A percentile compares a stretch with the other conserved stretches of the same genome.
These are phyloP conservation scores for Brachionus manjavacas DNA, from an alignment of 1,140 invertebrate species.

Conservation along the genomic window DNA sequence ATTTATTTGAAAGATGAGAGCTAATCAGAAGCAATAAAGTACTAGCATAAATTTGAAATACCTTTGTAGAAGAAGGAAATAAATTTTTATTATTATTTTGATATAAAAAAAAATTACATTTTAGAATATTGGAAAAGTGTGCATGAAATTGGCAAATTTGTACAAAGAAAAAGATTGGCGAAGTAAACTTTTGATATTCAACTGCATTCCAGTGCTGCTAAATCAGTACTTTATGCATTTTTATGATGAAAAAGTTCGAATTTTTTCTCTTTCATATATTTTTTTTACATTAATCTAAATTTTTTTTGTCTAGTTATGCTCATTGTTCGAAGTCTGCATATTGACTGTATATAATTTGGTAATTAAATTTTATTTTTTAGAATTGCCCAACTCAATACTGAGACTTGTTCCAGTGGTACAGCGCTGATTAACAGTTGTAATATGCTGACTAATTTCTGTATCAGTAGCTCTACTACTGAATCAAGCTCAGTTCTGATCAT, in stretches of 20 bases:
- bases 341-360: conserved; percentile 39
- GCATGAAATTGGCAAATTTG: conserved; percentile 21
- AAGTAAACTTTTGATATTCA: not conserved
- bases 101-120: not conserved
- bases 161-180: conserved; percentile 33
- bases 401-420: conserved; percentile 34
- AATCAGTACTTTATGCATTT: conserved; percentile 30
- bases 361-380: conserved; percentile 18
- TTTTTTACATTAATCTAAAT: not conserved
- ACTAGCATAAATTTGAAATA: not conserved
- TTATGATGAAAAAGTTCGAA: conserved; percentile 33
- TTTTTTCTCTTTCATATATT: not conserved
- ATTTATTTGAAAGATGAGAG: not conserved
- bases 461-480: conserved; percentile 43
- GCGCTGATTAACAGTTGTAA: conserved; percentile 43
- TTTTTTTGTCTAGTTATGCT: not conserved
- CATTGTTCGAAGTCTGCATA: conserved; percentile 19
- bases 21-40: not conserved
- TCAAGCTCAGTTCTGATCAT: conserved; percentile 7
- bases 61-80: not conserved
- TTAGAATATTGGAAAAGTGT: conserved; percentile 17
- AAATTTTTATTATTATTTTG: not conserved
- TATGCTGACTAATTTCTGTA: conserved; percentile 18
- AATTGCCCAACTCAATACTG: not conserved
- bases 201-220: conserved; percentile 28